Conservation (phyloP, 2,888 invertebrate species). For the Phymatocera aterrima region DNA sequence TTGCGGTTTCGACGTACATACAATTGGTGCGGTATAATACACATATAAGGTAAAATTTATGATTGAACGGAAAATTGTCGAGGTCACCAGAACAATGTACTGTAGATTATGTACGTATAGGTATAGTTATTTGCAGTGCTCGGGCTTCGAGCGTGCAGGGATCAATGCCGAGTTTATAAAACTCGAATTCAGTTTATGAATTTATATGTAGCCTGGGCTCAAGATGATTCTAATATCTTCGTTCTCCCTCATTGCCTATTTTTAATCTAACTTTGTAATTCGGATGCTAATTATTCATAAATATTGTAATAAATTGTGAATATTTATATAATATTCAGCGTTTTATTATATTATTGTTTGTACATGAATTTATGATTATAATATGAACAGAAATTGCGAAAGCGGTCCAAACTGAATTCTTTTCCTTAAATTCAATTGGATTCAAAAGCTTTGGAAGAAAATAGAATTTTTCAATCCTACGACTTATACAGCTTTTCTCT, state of each 20-base stretch:
- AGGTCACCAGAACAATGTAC: neutral
- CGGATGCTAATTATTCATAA: neutral
- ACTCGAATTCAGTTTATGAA: neutral
- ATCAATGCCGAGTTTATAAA: neutral
- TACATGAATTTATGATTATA: no score
- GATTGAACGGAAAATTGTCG: neutral
- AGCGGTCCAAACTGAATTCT: no score
- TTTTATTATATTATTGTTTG: neutral
- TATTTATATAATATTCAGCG: neutral
- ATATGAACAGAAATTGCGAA: neutral
- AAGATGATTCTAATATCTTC: neutral
- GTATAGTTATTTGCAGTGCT: no score
- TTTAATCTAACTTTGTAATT: neutral
- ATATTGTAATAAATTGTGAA: neutral
- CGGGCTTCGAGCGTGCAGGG: neutral
- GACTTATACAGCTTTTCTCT: no score
- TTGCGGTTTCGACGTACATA: no score
- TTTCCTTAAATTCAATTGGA: no score
- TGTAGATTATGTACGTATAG: neutral
- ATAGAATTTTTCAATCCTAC: no score
- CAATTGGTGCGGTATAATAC: no score
- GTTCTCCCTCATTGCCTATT: neutral
- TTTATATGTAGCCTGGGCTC: neutral
- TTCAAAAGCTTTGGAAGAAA: no score
- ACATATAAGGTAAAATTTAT: neutral